Evolutionary conservation across 1,140 invertebrate genomes (phyloP).

Genomic region (Drosophila parvula): DNA sequence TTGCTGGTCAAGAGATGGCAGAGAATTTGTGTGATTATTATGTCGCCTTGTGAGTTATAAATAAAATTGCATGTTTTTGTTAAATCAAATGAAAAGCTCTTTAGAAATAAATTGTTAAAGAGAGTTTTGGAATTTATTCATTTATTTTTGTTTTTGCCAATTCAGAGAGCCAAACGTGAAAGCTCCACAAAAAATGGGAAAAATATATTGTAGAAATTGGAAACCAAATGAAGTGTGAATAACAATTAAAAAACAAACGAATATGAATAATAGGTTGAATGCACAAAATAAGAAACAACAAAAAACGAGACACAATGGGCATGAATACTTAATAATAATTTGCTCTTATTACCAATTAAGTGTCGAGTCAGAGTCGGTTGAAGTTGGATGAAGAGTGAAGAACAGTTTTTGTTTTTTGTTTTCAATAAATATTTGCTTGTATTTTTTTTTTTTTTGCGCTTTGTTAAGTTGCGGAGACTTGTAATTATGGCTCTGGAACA

Average conservation of each 20-base stretch:
- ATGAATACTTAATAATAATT: constrained; percentile 68
- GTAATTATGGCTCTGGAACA: constrained; percentile 75
- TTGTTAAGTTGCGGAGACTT: constrained; percentile 51
- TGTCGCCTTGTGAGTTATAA: constrained; percentile 17
- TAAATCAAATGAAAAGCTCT: constrained; percentile 43
- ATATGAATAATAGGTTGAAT: constrained; percentile 35
- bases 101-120: constrained; percentile 26
- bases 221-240: constrained; percentile 50
- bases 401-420: constrained; percentile 29
- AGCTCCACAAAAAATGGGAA: constrained; percentile 45
- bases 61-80: constrained; percentile 8
- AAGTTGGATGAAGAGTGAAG: constrained; percentile 62
- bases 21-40: constrained; percentile 49
- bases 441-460: constrained; percentile 26
- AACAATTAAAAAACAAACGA: constrained; percentile 50
- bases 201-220: constrained; percentile 38
- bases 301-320: constrained; percentile 71
- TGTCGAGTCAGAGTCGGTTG: constrained; percentile 79
- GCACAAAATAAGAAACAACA: constrained; percentile 63
- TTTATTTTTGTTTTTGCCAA: constrained; percentile 54
- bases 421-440: constrained; percentile 34
- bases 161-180: constrained; percentile 77
- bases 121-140: constrained; percentile 32
- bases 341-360: constrained; percentile 80
- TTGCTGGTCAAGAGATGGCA: constrained; percentile 51